A percentile compares a stretch with the other conserved stretches of the same genome.
These are phyloP conservation scores for Hoplodrina blanda DNA, from an alignment of 2,888 invertebrate genomes.

Conservation along the genomic window DNA sequence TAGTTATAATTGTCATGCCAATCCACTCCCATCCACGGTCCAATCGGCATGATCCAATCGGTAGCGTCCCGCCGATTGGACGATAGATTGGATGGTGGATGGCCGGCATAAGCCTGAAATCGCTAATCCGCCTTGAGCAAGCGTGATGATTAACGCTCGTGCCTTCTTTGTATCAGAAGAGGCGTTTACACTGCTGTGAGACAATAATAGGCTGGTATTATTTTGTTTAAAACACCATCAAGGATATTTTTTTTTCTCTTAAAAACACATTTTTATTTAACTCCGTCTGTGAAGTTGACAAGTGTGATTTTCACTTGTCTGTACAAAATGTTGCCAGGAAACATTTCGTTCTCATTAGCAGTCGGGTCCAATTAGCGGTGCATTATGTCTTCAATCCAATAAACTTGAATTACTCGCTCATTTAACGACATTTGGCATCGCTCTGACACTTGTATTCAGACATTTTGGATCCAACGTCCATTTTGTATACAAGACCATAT, in stretches of 20 bases:
- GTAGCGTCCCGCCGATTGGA: too few relatives aligned
- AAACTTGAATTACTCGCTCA: constrained; percentile 62
- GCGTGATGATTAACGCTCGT: background rate
- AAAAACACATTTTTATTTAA: background rate
- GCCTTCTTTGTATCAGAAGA: background rate
- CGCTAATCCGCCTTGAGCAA: background rate
- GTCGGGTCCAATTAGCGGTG: constrained; percentile 39
- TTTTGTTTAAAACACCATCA: too few relatives aligned
- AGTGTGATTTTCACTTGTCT: constrained; percentile 12
- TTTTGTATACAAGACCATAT: constrained; percentile 53
- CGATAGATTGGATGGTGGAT: too few relatives aligned
- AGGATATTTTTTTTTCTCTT: too few relatives aligned
- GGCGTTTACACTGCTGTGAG: too few relatives aligned
- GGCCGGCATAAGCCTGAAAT: background rate
- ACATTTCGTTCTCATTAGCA: constrained; percentile 20
- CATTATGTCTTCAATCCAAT: constrained; percentile 51
- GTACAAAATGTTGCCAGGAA: constrained; percentile 1
- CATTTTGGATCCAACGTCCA: constrained; percentile 60
- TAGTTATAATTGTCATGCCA: too few relatives aligned
- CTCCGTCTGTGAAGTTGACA: background rate
- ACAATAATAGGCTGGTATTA: too few relatives aligned
- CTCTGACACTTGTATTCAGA: constrained; percentile 70
- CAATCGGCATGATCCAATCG: too few relatives aligned
- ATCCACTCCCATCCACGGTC: too few relatives aligned
- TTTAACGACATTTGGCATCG: constrained; percentile 72